Conservation (phyloP, 2,888 invertebrate genomes). For the Emmelina monodactyla region DNA sequence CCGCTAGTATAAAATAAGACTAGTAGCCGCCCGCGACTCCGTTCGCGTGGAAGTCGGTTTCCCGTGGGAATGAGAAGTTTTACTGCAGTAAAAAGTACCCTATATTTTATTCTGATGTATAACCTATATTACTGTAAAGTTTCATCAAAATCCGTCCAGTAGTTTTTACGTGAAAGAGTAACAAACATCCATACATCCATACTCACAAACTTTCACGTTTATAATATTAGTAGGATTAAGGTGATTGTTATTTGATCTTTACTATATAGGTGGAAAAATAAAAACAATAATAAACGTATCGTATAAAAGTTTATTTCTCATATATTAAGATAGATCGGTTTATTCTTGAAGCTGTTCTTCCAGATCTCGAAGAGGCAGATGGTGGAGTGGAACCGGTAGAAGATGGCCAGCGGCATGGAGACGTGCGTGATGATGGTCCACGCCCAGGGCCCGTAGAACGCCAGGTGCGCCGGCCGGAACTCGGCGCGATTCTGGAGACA, state of each 20-base stretch:
- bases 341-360: constrained; percentile 86
- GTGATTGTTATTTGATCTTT: too few relatives aligned
- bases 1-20: not conserved
- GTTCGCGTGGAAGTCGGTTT: too few relatives aligned
- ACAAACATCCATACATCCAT: too few relatives aligned
- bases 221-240: too few relatives aligned
- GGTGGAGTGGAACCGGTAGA: constrained; percentile 90
- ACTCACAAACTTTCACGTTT: too few relatives aligned
- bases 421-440: constrained; percentile 93
- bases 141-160: too few relatives aligned
- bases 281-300: not conserved
- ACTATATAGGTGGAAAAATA: not conserved
- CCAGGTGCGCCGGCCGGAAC: constrained; percentile 80
- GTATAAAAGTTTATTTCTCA: constrained; percentile 15
- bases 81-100: too few relatives aligned
- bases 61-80: too few relatives aligned
- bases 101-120: too few relatives aligned
- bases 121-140: too few relatives aligned
- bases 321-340: constrained; percentile 56
- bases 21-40: too few relatives aligned
- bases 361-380: constrained; percentile 93
- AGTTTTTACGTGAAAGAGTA: too few relatives aligned
- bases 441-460: constrained; percentile 87
- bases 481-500: constrained; percentile 75
- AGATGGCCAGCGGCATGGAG: constrained; percentile 88